phyloP scores from a whole-genome alignment of 2,113 vertebrate genomes.

The Anarrhichthys ocellatus region DNA sequence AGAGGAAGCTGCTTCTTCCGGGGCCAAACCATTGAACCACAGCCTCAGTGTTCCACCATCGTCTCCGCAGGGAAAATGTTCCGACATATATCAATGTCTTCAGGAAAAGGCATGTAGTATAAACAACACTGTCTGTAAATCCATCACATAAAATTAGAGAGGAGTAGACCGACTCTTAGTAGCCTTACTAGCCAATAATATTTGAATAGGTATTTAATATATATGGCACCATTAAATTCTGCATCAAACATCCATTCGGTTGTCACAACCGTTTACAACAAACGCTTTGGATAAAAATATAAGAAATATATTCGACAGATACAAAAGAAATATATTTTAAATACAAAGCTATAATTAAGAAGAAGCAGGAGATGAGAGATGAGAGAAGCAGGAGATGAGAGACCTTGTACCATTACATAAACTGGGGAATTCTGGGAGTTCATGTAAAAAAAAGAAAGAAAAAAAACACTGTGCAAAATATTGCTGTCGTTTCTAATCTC shows the following conservation, averaged over 20 bases:
- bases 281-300: background rate
- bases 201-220: background rate
- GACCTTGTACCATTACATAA: background rate
- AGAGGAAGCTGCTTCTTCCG: conserved; percentile 24
- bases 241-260: background rate
- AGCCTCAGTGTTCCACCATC: conserved; percentile 24
- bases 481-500: too few species aligned
- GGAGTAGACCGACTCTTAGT: background rate
- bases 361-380: background rate
- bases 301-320: too few species aligned
- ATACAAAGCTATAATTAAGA: background rate
- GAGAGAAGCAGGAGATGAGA: background rate
- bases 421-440: background rate
- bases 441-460: too few species aligned
- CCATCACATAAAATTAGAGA: background rate
- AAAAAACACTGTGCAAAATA: too few species aligned
- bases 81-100: conserved; percentile 6
- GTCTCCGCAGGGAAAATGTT: conserved; percentile 23
- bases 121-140: background rate
- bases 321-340: background rate
- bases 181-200: background rate
- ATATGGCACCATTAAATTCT: background rate
- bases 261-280: background rate
- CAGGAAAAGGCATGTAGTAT: conserved; percentile 12
- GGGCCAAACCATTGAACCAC: conserved; percentile 39